Conservation (phyloP, 2,113 vertebrate genomes). For the Colossoma macropomum region DNA sequence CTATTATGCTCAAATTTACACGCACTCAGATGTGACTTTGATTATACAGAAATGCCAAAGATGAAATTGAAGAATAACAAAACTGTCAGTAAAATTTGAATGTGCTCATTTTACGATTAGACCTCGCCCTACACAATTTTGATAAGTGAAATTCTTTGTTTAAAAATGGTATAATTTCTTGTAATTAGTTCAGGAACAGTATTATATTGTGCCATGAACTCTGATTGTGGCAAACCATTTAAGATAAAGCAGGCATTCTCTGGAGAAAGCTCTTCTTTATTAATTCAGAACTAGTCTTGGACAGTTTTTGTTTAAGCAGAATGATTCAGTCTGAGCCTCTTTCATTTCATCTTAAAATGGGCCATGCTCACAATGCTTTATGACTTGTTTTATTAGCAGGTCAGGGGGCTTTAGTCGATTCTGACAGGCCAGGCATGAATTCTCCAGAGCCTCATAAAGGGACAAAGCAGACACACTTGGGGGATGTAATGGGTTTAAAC, state of each 20-base stretch:
- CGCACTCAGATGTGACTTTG: too few species aligned
- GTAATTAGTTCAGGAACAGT: too few species aligned
- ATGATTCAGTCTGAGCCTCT: neutral
- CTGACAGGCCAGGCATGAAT: constrained; percentile 23
- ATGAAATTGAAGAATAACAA: too few species aligned
- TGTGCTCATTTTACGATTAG: too few species aligned
- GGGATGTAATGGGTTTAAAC: constrained; percentile 13
- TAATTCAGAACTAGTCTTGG: neutral
- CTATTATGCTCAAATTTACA: too few species aligned
- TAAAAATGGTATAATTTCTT: too few species aligned
- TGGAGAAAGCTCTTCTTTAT: neutral
- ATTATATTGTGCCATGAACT: too few species aligned
- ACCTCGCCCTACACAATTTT: too few species aligned
- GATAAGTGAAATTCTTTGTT: too few species aligned
- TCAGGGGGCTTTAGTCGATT: constrained; percentile 27
- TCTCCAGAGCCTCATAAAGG: constrained; percentile 47
- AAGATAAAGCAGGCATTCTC: neutral
- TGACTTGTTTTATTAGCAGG: constrained; percentile 53
- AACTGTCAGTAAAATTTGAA: too few species aligned
- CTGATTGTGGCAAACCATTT: neutral
- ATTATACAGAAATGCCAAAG: too few species aligned
- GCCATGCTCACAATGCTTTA: constrained; percentile 40
- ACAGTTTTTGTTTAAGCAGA: neutral
- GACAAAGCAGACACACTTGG: neutral
- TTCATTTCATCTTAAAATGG: neutral